Evolutionary conservation across 2,888 invertebrate species (phyloP).

Genomic region (Margaritifera margaritifera): DNA sequence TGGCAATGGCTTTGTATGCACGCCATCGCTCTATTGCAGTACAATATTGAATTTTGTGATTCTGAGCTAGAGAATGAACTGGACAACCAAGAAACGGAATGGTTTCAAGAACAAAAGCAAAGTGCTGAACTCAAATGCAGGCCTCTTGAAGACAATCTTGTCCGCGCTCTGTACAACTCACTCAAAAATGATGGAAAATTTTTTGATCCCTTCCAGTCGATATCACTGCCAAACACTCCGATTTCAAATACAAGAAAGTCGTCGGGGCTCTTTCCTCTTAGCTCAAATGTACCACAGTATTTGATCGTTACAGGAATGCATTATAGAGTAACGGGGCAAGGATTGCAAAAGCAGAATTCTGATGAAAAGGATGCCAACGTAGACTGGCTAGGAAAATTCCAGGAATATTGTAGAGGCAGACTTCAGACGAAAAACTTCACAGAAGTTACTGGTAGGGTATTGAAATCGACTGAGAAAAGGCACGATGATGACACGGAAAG

Average conservation of each 20-base stretch:
- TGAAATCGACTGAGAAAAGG: conserved; percentile 25
- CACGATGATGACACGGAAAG: conserved; percentile 43
- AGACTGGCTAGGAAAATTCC: conserved; percentile 61
- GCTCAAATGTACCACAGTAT: conserved; percentile 47
- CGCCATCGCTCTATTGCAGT: conserved; percentile 60
- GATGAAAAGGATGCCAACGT: conserved; percentile 45
- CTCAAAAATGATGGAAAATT: conserved; percentile 57
- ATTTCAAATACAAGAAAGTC: conserved; percentile 51
- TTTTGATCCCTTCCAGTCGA: conserved; percentile 53
- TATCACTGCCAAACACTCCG: conserved; percentile 49
- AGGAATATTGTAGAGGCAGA: conserved; percentile 59
- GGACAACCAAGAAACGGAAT: conserved; percentile 52
- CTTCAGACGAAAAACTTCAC: conserved; percentile 56
- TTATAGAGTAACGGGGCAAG: conserved; percentile 37
- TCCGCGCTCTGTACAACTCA: conserved; percentile 59
- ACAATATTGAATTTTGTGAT: conserved; percentile 59
- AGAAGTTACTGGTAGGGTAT: conserved; percentile 49
- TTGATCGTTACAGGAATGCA: conserved; percentile 47
- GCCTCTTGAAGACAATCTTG: conserved; percentile 58
- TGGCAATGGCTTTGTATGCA: conserved; percentile 68
- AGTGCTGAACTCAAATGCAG: conserved; percentile 51
- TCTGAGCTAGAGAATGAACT: conserved; percentile 48
- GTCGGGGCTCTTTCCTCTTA: conserved; percentile 49
- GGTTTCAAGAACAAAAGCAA: conserved; percentile 55
- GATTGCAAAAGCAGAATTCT: conserved; percentile 34